Evolutionary conservation across 2,113 vertebrate genomes (phyloP).

Genomic region (Hypocryptadius cinnamomeus): DNA sequence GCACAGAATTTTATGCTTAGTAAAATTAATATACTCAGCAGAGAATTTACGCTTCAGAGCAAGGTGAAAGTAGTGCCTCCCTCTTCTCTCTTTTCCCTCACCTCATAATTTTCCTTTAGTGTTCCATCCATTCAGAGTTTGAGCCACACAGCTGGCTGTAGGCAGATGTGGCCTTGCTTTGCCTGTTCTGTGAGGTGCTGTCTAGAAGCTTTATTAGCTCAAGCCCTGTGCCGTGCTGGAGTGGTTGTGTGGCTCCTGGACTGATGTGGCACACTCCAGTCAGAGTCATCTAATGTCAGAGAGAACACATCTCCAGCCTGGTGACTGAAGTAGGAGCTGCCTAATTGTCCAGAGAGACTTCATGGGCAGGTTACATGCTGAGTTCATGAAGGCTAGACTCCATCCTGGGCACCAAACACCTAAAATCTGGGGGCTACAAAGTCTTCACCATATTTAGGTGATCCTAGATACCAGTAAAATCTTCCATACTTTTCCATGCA

Average conservation of each 20-base stretch:
- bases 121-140: neutral
- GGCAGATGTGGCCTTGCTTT: neutral
- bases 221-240: neutral
- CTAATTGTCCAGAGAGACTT: neutral
- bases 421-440: neutral
- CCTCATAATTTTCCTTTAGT: neutral
- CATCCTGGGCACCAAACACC: neutral
- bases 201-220: neutral
- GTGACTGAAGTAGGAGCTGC: neutral
- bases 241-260: neutral
- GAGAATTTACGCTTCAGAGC: neutral
- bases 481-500: neutral
- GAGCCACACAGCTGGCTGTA: neutral
- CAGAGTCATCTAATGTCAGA: fast-evolving
- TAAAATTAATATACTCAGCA: neutral
- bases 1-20: neutral
- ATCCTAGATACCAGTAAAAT: neutral
- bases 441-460: neutral
- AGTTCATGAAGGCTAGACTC: neutral
- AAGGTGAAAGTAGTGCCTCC: neutral
- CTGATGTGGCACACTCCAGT: neutral
- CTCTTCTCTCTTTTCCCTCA: neutral
- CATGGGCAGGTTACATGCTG: neutral
- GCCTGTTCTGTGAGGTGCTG: neutral
- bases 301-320: neutral